These are phyloP conservation scores for Bombus balteatus DNA, from an alignment of 1,140 invertebrate genomes.

Conservation along the genomic window DNA sequence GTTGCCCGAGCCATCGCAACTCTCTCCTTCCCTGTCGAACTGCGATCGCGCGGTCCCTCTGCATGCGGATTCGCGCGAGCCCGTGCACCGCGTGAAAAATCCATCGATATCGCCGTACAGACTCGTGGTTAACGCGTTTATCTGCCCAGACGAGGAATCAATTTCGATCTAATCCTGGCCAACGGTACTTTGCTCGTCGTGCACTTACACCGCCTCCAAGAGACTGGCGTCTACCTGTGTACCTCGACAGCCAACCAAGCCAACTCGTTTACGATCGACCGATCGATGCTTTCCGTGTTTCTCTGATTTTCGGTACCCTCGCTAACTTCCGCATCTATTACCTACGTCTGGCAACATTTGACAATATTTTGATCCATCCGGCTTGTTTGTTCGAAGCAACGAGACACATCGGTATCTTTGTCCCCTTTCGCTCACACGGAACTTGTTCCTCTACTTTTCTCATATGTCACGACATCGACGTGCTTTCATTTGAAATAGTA, in stretches of 20 bases:
- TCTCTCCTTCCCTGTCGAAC: not conserved
- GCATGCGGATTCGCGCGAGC: not conserved
- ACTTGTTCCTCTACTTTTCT: too few species aligned
- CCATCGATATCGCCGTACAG: slow-evolving; percentile 11
- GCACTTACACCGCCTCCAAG: too few species aligned
- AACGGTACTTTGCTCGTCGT: not conserved
- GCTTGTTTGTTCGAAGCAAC: too few species aligned
- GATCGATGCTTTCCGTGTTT: not conserved
- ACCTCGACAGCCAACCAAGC: too few species aligned
- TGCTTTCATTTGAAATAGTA: accelerated
- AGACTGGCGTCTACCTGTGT: too few species aligned
- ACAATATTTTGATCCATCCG: too few species aligned
- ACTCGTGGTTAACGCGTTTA: slow-evolving; percentile 20
- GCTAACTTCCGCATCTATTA: too few species aligned
- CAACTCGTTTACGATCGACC: not conserved
- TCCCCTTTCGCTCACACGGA: too few species aligned
- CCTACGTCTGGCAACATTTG: too few species aligned
- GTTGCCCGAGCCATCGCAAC: not conserved
- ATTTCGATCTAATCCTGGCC: slow-evolving; percentile 13
- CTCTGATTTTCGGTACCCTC: not conserved
- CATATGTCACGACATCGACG: too few species aligned
- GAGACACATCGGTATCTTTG: too few species aligned
- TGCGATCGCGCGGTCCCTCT: not conserved
- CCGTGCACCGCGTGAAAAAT: not conserved
- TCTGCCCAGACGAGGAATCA: slow-evolving; percentile 13